These are phyloP conservation scores for Panthera uncia DNA, from an alignment of 2,113 vertebrate species.

Conservation along the genomic window DNA sequence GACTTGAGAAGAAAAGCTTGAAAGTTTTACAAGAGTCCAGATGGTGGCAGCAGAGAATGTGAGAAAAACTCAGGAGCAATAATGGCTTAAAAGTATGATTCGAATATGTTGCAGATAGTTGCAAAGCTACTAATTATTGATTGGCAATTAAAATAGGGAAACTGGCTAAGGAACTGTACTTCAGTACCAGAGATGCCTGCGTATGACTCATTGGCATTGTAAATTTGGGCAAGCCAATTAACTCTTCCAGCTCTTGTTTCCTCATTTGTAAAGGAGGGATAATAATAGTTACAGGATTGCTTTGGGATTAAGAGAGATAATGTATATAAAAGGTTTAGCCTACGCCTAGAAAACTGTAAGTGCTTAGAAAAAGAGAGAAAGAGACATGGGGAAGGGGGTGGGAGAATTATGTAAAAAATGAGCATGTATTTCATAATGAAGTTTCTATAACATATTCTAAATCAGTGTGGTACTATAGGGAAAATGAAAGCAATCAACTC, in stretches of 20 bases:
- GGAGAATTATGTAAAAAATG: neutral
- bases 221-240: neutral
- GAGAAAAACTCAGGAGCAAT: constrained; percentile 46
- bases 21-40: constrained; percentile 73
- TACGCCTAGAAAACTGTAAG: neutral
- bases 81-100: constrained; percentile 6
- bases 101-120: neutral
- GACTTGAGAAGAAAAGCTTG: constrained; percentile 34
- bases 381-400: neutral
- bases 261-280: neutral
- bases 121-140: neutral
- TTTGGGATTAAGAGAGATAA: neutral
- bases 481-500: neutral
- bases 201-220: neutral
- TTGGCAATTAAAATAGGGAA: neutral
- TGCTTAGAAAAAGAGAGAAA: neutral
- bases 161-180: neutral
- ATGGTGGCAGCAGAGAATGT: constrained; percentile 85
- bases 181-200: neutral
- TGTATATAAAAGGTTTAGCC: neutral
- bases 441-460: neutral
- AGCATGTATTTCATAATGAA: neutral
- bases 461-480: too few species aligned
- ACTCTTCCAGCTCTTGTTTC: neutral
- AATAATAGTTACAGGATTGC: neutral